These are phyloP conservation scores for Petroica traversi DNA, from an alignment of 2,113 vertebrate species.

Conservation along the genomic window DNA sequence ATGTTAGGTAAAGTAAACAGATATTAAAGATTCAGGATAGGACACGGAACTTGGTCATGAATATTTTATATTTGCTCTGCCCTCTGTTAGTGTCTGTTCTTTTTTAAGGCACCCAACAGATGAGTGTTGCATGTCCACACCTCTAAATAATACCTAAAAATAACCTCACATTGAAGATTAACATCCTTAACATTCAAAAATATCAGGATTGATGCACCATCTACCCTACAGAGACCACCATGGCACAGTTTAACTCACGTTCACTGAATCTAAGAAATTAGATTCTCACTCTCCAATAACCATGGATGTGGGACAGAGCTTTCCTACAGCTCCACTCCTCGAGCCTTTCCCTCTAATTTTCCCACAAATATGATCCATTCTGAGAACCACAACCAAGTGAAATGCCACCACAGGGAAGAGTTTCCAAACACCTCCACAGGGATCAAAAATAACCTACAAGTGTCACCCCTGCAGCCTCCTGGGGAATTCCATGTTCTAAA, in stretches of 20 bases:
- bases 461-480: not conserved
- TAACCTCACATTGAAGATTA: not conserved
- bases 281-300: too few species aligned
- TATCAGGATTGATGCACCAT: not conserved
- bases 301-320: fast-evolving
- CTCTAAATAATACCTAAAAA: not conserved
- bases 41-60: not conserved
- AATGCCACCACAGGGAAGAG: not conserved
- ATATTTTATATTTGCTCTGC: not conserved
- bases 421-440: not conserved
- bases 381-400: not conserved
- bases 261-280: too few species aligned
- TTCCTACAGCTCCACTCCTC: not conserved
- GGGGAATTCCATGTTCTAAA: not conserved
- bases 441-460: not conserved
- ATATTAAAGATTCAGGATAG: not conserved
- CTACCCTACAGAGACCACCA: not conserved
- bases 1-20: not conserved
- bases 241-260: too few species aligned
- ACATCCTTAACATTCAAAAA: not conserved
- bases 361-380: not conserved
- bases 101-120: slow-evolving; percentile 6
- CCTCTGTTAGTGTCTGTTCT: not conserved
- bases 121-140: not conserved
- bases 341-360: not conserved